phyloP scores from a whole-genome alignment of 2,797 vertebrate genomes.

The Limosa lapponica region DNA sequence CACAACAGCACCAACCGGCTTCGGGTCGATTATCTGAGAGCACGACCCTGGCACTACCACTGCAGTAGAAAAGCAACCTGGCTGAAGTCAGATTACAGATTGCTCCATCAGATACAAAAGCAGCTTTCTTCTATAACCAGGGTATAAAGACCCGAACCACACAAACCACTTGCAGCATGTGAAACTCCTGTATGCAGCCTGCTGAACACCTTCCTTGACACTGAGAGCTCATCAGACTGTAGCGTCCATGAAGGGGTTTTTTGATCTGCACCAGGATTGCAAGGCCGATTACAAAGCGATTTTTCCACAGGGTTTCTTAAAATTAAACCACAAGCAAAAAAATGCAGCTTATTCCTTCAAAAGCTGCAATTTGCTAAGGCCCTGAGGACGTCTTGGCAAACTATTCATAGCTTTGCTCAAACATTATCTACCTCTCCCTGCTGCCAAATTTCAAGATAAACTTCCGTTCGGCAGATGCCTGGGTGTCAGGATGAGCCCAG shows the following conservation, averaged over 20 bases:
- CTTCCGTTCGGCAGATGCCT: not conserved
- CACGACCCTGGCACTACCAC: accelerated
- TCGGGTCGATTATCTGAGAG: not conserved
- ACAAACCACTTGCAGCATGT: not conserved
- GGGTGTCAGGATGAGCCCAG: not conserved
- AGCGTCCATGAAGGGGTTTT: not conserved
- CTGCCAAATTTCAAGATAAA: conserved; percentile 22
- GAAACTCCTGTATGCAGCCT: not conserved
- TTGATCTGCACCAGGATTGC: not conserved
- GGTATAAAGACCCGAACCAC: not conserved
- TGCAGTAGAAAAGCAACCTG: not conserved
- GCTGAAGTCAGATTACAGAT: not conserved
- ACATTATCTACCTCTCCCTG: not conserved
- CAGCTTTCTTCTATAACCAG: not conserved
- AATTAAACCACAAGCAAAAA: conserved; percentile 54
- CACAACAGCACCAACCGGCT: not conserved
- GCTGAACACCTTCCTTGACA: not conserved
- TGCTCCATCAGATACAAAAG: not conserved
- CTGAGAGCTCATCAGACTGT: not conserved
- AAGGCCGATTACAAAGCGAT: not conserved
- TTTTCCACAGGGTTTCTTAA: conserved; percentile 10
- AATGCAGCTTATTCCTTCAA: conserved; percentile 38
- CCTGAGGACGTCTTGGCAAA: not conserved
- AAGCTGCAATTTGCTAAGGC: conserved; percentile 29
- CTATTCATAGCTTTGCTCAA: not conserved